phyloP scores from a whole-genome alignment of 2,888 invertebrate genomes.

The Nemotelus nigrinus region DNA sequence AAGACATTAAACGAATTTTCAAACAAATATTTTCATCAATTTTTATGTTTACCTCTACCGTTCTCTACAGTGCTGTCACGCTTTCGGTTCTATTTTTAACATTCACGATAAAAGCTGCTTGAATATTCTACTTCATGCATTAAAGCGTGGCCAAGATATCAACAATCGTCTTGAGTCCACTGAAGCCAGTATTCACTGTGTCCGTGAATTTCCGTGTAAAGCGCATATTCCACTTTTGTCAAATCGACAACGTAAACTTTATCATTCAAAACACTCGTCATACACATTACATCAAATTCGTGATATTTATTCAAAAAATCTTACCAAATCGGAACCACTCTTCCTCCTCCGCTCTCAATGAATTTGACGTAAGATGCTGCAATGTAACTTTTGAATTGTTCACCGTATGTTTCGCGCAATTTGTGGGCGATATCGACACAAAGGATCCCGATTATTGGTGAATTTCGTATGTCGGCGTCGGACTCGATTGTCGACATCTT shows the following conservation, averaged over 20 bases:
- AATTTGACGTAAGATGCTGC: conserved; percentile 87
- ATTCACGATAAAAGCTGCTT: no score
- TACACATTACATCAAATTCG: not conserved
- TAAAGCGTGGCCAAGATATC: no score
- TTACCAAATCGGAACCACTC: conserved; percentile 84
- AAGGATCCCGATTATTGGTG: conserved; percentile 68
- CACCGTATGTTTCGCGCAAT: conserved; percentile 67
- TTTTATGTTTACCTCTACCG: no score
- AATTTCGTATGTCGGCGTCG: not conserved
- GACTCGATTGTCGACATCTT: not conserved
- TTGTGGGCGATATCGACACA: conserved; percentile 73
- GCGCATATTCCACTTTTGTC: conserved; percentile 38
- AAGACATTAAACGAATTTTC: no score
- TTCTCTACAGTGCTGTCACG: no score
- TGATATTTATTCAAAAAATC: conserved; percentile 54
- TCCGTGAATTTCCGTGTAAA: not conserved
- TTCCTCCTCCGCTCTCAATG: conserved; percentile 83
- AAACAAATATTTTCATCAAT: no score
- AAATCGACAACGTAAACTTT: not conserved
- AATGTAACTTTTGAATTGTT: conserved; percentile 75
- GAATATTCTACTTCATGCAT: no score
- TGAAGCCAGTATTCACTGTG: no score
- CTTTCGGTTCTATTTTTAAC: no score
- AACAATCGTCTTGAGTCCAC: no score
- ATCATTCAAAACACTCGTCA: not conserved